phyloP scores from a whole-genome alignment of 2,888 invertebrate genomes.

The Seira musarum region DNA sequence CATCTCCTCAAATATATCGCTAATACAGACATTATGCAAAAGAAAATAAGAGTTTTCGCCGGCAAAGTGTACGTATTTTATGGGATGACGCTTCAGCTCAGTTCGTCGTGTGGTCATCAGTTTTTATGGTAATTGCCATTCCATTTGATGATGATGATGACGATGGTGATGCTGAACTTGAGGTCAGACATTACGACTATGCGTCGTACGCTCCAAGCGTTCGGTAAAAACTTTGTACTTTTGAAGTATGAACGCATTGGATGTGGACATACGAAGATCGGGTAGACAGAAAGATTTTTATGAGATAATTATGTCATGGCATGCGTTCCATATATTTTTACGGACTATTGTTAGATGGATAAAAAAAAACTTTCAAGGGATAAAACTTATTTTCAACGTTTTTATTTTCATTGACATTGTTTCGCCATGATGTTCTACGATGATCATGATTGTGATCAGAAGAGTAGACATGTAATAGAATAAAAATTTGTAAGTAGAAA shows the following conservation, averaged over 20 bases:
- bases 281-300: conserved; percentile 22
- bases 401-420: conserved; percentile 35
- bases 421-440: too few relatives aligned
- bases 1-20: too few relatives aligned
- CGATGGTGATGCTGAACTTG: conserved; percentile 47
- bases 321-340: too few relatives aligned
- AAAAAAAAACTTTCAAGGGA: background rate
- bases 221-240: conserved; percentile 30
- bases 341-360: too few relatives aligned
- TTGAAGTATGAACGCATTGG: conserved; percentile 2
- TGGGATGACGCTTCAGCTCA: too few relatives aligned
- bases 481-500: conserved; percentile 13
- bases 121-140: conserved; percentile 59
- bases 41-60: too few relatives aligned
- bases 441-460: conserved; percentile 33
- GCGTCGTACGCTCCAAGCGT: too few relatives aligned
- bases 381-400: conserved; percentile 11
- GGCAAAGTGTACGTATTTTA: too few relatives aligned
- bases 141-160: conserved; percentile 31
- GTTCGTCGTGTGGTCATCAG: too few relatives aligned
- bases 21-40: too few relatives aligned
- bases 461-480: conserved; percentile 27
- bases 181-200: conserved; percentile 49
- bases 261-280: too few relatives aligned
- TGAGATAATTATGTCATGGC: conserved; percentile 34